Evolutionary conservation across 2,113 vertebrate species (phyloP).

Genomic region (Hydrochoerus hydrochaeris): DNA sequence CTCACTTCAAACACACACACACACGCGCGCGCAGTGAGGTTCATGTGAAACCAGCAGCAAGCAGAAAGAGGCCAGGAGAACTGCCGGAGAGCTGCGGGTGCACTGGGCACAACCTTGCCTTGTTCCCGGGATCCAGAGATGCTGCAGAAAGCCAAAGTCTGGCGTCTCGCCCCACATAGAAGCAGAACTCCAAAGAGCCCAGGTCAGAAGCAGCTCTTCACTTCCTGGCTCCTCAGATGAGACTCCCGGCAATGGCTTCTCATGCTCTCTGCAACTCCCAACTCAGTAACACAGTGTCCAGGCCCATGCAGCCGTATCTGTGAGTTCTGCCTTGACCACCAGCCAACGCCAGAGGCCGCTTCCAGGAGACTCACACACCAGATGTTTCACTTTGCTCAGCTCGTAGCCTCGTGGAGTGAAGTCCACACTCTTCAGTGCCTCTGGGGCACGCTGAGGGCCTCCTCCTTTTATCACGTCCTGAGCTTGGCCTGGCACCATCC

Average conservation of each 20-base stretch:
- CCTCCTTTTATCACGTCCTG: no score
- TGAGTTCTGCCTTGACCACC: background rate
- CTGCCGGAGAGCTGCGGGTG: rapidly evolving
- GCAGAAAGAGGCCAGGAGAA: background rate
- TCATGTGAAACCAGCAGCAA: background rate
- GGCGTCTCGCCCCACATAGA: background rate
- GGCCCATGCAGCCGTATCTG: background rate
- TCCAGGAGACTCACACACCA: conserved; percentile 14
- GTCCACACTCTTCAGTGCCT: background rate
- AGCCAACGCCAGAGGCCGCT: conserved; percentile 7
- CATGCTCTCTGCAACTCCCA: background rate
- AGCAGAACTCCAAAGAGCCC: background rate
- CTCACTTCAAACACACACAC: background rate
- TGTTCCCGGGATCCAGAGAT: background rate
- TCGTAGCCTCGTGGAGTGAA: background rate
- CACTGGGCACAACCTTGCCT: background rate
- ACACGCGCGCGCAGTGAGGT: background rate
- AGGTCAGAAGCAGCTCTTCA: background rate
- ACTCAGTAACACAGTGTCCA: background rate
- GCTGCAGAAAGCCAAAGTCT: background rate
- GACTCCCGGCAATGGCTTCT: background rate
- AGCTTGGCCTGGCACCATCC: no score
- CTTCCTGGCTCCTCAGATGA: background rate
- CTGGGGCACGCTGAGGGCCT: background rate
- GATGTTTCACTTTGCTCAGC: background rate